Conservation (phyloP, 2,888 invertebrate species). For the Dermolepida albohirtum region DNA sequence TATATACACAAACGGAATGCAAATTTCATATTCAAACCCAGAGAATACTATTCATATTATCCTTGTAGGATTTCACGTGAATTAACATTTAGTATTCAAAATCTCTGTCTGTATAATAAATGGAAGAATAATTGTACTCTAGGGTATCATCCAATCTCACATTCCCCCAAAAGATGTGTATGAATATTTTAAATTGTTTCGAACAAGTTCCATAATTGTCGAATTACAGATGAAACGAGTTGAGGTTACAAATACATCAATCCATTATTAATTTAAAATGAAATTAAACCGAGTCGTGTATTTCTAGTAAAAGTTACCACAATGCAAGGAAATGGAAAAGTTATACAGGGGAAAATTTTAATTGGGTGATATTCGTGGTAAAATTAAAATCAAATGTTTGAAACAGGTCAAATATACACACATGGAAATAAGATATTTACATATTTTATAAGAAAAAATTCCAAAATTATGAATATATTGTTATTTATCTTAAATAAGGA, state of each 20-base stretch:
- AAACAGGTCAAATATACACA: no score
- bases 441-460: no score
- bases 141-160: not conserved
- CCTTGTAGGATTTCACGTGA: no score
- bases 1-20: no score
- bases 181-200: constrained; percentile 20
- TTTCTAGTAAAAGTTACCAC: not conserved
- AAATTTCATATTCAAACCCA: not conserved
- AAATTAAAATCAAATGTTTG: no score
- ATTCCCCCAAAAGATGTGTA: not conserved
- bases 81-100: no score
- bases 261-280: constrained; percentile 1
- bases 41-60: not conserved
- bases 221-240: not conserved
- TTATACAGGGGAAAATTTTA: no score
- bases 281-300: not conserved
- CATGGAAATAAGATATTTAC: no score
- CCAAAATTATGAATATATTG: no score
- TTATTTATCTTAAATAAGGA: no score
- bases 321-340: not conserved
- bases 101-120: not conserved
- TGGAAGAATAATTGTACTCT: not conserved
- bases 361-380: not conserved
- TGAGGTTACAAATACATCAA: not conserved
- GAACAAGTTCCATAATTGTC: constrained; percentile 5